Evolutionary conservation across 2,888 invertebrate genomes (phyloP), one percentile per base, ranked within the genome.

Genomic region (Amiota minor): DNA sequence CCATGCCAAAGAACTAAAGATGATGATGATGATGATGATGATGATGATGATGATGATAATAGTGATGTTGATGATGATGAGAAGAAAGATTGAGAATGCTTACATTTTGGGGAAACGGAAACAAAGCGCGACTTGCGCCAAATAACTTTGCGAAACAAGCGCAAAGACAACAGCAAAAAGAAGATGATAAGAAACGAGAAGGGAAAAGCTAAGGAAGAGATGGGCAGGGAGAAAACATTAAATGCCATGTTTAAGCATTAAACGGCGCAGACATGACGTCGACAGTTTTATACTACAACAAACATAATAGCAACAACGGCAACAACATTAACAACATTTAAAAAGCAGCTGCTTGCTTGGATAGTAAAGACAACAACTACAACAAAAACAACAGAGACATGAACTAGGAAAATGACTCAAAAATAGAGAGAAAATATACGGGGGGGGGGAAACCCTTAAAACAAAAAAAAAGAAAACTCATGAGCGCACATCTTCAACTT

Each of bases 211-310:
- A 53, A 53, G n/a, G 9, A 53, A 35, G 35, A 12, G 53, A 53
- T 53, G 53, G 2, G 3, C 4, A 53, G 53, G 14, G n/a, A 0
- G 6, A 35, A 35, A 35, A 20, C 59, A 59, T 59, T 59, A 59
- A 18, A 18, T 59, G 59, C 18, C 59, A 59, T 59, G 20, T 59
- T 35, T 59, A 59, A 20, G 59, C 59, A 59, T 20, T 59, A 16
- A 59, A 59, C 45, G 16, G 69, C 56, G 46, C 65, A 65, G 65
- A 49, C 65, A 65, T 65, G 65, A 65, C 65, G 65, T 65, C 65
- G 65, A 65, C 65, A 65, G 47, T 47, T 65, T 47, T 45, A 45
- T 16, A 53, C 11, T 67, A 61, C 59, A 50, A 47, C 61, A 71
- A 16, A 20, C 49, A n/a, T 12, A 46, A n/a, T 46, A 61, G 20